Base-by-base conservation (phyloP, 2,113 vertebrate species). In the Megaleporinus macrocephalus region DNA sequence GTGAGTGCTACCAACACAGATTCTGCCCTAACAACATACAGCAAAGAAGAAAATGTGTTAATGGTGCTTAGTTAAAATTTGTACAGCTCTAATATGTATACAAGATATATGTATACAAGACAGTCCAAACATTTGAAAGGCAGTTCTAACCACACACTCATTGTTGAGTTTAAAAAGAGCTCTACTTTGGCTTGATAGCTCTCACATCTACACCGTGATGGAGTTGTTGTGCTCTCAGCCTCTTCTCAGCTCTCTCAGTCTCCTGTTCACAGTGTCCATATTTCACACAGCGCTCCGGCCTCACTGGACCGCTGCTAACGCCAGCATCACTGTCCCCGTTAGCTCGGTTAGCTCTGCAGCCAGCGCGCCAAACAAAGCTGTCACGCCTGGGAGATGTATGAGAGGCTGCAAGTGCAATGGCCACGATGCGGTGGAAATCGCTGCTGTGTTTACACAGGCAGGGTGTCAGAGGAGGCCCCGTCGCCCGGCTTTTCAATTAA, bases 311-410 rank as follows among this genome's bases (percentile, higher is more conserved):
- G 26, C 57, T 62, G 83, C 82, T 70, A 55, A 79, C 66, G 22
- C 65, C 74, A 36, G 49, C 76, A 53, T 20, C 73, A 79, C 69
- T 27, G 73, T 44, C 66, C 73, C 76, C 75, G 82, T 82, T 84
- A 84, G 79, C 53, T 13, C 29, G 55, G 65, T 79, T 84, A 84
- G 79, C 53, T 9, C 26, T 63, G 71, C 76, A 76, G 84, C 27
- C 47, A 84, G 57, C 86, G 84, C 63, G 36, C 53, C 82, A 70
- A 85, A 90, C 87, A 88, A 86, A 86, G 84, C 90, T 76, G 65
- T 78, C 79, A 73, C 86, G 83, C 89, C 85, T 73, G 74, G 77
- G 82, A 84, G 93, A 91, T 73, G 76, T 69, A 79, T 80, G 75
- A 55, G 75, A 72, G 49, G 44, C 47, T 14, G 53, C 11, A n/a